A percentile compares a stretch with the other conserved stretches of the same genome.
Evolutionary conservation across 2,797 vertebrate species (phyloP).

Genomic region (Muscicapa striata): DNA sequence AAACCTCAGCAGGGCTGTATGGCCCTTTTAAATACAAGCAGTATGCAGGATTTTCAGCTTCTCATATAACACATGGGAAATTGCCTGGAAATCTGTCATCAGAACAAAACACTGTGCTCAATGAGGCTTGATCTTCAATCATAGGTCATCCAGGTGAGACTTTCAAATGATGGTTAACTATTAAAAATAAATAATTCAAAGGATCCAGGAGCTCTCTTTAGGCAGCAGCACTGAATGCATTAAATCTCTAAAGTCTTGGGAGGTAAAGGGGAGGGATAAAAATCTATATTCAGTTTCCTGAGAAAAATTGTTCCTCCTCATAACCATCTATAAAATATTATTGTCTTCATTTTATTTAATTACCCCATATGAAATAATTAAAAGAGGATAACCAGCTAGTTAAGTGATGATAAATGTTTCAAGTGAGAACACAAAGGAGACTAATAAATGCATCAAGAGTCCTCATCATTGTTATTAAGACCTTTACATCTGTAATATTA

Average conservation of each 20-base stretch:
- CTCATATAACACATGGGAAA: slow-evolving; percentile 24
- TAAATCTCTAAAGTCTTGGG: not conserved
- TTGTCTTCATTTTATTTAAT: slow-evolving; percentile 77
- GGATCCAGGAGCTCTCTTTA: not conserved
- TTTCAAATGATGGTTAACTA: slow-evolving; percentile 48
- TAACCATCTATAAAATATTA: slow-evolving; percentile 75
- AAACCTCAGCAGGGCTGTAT: not conserved
- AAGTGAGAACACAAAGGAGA: slow-evolving; percentile 63
- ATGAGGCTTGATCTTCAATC: slow-evolving; percentile 50
- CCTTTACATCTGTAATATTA: slow-evolving; percentile 57
- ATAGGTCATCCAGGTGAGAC: slow-evolving; percentile 38
- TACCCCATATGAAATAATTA: slow-evolving; percentile 75
- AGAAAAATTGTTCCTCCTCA: slow-evolving; percentile 63
- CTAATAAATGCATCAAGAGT: slow-evolving; percentile 64
- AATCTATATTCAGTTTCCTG: not conserved
- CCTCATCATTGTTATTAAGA: slow-evolving; percentile 50
- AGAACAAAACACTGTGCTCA: slow-evolving; percentile 37
- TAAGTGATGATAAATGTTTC: slow-evolving; percentile 59
- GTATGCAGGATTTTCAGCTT: not conserved
- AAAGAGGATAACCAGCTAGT: slow-evolving; percentile 68
- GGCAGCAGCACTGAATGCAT: not conserved
- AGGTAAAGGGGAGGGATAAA: not conserved
- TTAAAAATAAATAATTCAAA: slow-evolving; percentile 62
- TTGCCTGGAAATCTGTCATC: slow-evolving; percentile 31
- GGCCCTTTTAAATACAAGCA: not conserved